These are phyloP conservation scores for Mystacides longicornis DNA, from an alignment of 2,888 invertebrate genomes.

Conservation along the genomic window DNA sequence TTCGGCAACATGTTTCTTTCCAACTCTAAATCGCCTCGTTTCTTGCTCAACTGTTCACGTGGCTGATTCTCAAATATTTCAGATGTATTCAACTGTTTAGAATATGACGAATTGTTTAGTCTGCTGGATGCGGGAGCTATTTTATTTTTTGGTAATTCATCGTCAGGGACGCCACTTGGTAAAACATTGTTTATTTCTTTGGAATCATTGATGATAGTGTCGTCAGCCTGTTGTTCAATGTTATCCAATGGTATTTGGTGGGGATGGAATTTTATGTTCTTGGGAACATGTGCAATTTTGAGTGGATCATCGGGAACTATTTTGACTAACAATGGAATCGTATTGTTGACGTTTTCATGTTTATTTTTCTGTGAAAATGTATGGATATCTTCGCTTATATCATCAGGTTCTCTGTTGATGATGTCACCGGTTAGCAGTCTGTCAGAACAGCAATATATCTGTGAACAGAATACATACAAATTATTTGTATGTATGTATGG, in stretches of 20 bases:
- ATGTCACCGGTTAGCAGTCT: constrained; percentile 10
- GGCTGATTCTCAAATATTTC: constrained; percentile 1
- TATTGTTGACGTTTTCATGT: constrained; percentile 6
- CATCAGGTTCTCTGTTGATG: constrained; percentile 15
- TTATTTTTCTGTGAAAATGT: constrained; percentile 9
- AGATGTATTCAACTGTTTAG: constrained; percentile 9
- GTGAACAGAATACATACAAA: too few species aligned
- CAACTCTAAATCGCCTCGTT: constrained; percentile 33
- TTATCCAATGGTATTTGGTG: constrained; percentile 11
- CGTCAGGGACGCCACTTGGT: constrained; percentile 12
- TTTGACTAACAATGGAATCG: constrained; percentile 2
- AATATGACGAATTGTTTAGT: background rate
- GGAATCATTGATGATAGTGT: constrained; percentile 15
- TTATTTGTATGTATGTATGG: too few species aligned
- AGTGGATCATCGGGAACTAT: constrained; percentile 9
- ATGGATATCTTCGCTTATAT: constrained; percentile 14
- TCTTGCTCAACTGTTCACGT: constrained; percentile 16
- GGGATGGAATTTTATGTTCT: constrained; percentile 15
- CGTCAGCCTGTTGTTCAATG: constrained; percentile 14
- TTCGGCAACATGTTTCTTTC: constrained; percentile 33
- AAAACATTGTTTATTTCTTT: constrained; percentile 21
- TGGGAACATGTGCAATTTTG: constrained; percentile 14
- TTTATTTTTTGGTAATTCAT: constrained; percentile 16
- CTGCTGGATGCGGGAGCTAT: background rate
- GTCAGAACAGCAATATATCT: constrained; percentile 20